Evolutionary conservation across 2,888 invertebrate genomes (phyloP), one percentile per base, ranked within the genome.

Genomic region (Pyrochroa serraticornis): DNA sequence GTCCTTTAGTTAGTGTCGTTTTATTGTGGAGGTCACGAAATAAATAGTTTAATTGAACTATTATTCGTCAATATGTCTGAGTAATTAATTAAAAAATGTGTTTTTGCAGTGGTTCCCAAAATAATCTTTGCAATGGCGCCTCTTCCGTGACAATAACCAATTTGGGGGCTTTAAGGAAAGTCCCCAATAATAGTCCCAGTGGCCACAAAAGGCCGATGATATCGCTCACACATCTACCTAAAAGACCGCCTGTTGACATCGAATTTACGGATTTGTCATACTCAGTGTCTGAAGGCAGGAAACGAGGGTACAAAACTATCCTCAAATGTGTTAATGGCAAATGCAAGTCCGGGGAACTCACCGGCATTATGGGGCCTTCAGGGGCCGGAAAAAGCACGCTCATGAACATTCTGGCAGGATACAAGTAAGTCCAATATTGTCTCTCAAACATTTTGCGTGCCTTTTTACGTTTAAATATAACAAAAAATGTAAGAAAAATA

Each of bases 341-440:
- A 74, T 94, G 95, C 77, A 84, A 86, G 67, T 92, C 92, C 60
- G 93, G 96, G n/a, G 93, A 95, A 75, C 82, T 97, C 68, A 94
- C 95, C 0, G 96, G 95, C 31, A 95, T 97, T 58, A 95, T 97
- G 95, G 97, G 97, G 32, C 96, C 97, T 31, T 95, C 95, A 0
- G 90, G 90, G 5, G 89, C 87, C 6, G 86, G 89, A 22, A 82
- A 95, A 75, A 93, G 93, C 47, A 93, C 95, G 0, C 82, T 95
- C 2, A 87, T 95, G 77, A 95, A 95, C 76, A 92, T 95, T 57
- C 83, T 95, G 48, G 93, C 94, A 14, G 95, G 94, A 46, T 95
- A 90, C 79, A 88, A 89, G 95, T 94, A 81, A 87, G 90, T 85
- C 35, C 12, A 7, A 8, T 9, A 14, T 5, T 7, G 43, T 14